Percentiles rank a stretch among this genome's conserved stretches.
Conservation (phyloP, 1,140 invertebrate genomes). For the Argopecten irradians region DNA sequence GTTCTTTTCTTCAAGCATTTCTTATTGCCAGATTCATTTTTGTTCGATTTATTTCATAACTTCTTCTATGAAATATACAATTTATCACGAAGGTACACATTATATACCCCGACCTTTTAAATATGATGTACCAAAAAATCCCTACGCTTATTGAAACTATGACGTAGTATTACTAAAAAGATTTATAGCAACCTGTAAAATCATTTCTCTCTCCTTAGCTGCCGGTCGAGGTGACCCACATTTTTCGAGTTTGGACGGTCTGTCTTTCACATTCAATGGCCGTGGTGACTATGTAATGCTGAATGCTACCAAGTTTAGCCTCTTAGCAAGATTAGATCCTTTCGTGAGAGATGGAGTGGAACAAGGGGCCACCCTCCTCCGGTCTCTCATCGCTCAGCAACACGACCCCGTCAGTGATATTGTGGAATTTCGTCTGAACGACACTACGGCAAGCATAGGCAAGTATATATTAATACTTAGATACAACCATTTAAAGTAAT, state of each 20-base stretch:
- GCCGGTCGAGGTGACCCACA: conserved; percentile 44
- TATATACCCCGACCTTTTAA: too few species aligned
- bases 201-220: neutral
- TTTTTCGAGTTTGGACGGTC: conserved; percentile 39
- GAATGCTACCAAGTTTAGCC: neutral
- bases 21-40: too few species aligned
- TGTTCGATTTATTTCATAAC: too few species aligned
- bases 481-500: neutral
- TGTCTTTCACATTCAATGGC: conserved; percentile 47
- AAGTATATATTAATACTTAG: neutral
- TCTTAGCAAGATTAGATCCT: neutral
- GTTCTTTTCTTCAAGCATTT: too few species aligned
- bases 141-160: too few species aligned
- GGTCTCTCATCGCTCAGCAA: conserved; percentile 35
- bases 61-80: too few species aligned
- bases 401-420: conserved; percentile 25
- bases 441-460: conserved; percentile 25
- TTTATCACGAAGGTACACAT: too few species aligned
- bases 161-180: too few species aligned
- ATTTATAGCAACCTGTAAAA: neutral
- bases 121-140: too few species aligned
- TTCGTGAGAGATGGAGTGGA: neutral
- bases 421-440: conserved; percentile 45
- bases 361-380: conserved; percentile 36
- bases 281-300: conserved; percentile 45